These are phyloP conservation scores for Erebia aethiops DNA, from an alignment of 2,888 invertebrate genomes.

Conservation along the genomic window DNA sequence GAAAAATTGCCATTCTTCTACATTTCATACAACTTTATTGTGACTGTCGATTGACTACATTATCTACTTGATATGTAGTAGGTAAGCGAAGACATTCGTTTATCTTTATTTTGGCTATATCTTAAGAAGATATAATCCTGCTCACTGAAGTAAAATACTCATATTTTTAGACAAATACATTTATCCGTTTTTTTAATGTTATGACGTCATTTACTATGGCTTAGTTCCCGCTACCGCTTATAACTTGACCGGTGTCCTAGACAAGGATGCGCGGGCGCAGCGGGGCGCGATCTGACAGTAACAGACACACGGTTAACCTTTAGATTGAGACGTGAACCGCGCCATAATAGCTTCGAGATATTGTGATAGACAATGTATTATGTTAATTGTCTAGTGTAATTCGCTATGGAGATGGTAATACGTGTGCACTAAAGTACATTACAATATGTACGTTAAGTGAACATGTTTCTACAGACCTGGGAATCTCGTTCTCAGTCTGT, in stretches of 20 bases:
- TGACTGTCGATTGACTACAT: too few species aligned
- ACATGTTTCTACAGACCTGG: constrained; percentile 2
- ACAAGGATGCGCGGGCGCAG: constrained; percentile 61
- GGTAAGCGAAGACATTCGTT: too few species aligned
- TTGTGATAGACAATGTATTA: constrained; percentile 36
- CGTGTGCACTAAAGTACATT: background rate
- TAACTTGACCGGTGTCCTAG: constrained; percentile 39
- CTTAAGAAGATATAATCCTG: too few species aligned
- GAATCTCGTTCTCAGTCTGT: background rate
- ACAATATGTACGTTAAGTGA: background rate
- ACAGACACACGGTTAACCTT: constrained; percentile 82
- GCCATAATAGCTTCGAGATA: constrained; percentile 66
- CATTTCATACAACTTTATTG: too few species aligned
- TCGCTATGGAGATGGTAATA: constrained; percentile 19
- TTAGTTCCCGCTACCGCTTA: constrained; percentile 1
- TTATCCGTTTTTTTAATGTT: too few species aligned
- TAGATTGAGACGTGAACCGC: constrained; percentile 80
- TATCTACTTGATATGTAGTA: too few species aligned
- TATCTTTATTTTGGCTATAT: too few species aligned
- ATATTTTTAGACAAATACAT: too few species aligned
- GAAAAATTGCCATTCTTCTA: too few species aligned
- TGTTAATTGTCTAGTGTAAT: constrained; percentile 30
- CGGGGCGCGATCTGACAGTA: constrained; percentile 80
- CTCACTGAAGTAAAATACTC: too few species aligned
- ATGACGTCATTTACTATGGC: too few species aligned